A percentile compares a stretch with the other conserved stretches of the same genome.
Conservation (phyloP, 2,888 invertebrate genomes). For the Crocallis elinguaria region DNA sequence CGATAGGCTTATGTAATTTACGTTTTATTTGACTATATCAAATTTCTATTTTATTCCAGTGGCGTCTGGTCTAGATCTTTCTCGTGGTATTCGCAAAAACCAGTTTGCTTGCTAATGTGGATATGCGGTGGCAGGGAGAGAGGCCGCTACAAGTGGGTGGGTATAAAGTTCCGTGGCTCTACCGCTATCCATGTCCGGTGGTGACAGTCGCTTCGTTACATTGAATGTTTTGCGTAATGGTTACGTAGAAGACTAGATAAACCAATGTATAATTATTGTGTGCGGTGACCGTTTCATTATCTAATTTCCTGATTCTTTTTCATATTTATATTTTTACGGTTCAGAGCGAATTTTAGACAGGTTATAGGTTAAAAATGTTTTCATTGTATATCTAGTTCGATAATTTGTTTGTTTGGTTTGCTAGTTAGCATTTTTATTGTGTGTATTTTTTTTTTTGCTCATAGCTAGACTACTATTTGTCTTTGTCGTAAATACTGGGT, state of each 20-base stretch:
- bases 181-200: slow-evolving; percentile 26
- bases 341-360: no score
- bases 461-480: no score
- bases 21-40: slow-evolving; percentile 28
- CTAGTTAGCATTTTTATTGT: no score
- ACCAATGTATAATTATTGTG: neutral
- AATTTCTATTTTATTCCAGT: slow-evolving; percentile 47
- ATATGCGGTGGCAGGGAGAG: slow-evolving; percentile 32
- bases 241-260: slow-evolving; percentile 22
- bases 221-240: slow-evolving; percentile 33
- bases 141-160: slow-evolving; percentile 28
- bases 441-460: no score
- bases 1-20: slow-evolving; percentile 27
- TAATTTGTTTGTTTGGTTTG: no score
- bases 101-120: slow-evolving; percentile 43
- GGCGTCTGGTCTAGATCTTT: slow-evolving; percentile 53
- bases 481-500: no score
- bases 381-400: no score
- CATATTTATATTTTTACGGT: no score
- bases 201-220: slow-evolving; percentile 28
- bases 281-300: neutral
- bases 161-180: slow-evolving; percentile 19
- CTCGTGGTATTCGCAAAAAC: slow-evolving; percentile 46
- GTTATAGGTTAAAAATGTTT: no score
- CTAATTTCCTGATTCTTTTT: no score